phyloP scores from a whole-genome alignment of 2,797 vertebrate genomes.

The Jordanella pulchra region DNA sequence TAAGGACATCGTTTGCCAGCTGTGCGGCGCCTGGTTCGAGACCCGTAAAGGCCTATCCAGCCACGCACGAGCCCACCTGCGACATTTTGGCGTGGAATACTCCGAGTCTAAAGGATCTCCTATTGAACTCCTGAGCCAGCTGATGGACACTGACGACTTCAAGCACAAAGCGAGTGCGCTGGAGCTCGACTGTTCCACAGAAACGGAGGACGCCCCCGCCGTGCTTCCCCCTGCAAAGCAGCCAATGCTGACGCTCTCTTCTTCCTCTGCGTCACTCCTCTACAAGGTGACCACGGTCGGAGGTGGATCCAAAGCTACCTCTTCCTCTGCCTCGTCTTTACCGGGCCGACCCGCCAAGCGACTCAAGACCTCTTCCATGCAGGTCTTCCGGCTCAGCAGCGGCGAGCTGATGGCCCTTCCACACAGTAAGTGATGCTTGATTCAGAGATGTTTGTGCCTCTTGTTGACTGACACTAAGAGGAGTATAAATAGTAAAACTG shows the following conservation, averaged over 20 bases:
- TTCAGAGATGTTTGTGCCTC: too few relatives aligned
- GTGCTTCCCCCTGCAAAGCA: conserved; percentile 59
- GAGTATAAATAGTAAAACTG: too few relatives aligned
- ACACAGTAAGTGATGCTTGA: conserved; percentile 79
- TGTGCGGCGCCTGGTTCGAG: conserved; percentile 95
- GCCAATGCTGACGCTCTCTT: conserved; percentile 64
- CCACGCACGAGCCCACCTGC: conserved; percentile 91
- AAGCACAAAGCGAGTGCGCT: conserved; percentile 83
- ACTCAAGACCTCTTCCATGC: conserved; percentile 81
- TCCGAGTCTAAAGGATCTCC: conserved; percentile 92
- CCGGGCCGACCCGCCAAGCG: conserved; percentile 82
- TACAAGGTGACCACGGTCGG: conserved; percentile 74
- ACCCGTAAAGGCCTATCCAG: conserved; percentile 93
- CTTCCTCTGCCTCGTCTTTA: conserved; percentile 75
- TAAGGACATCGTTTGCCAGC: conserved; percentile 91
- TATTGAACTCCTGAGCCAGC: conserved; percentile 89
- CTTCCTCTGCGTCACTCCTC: conserved; percentile 69
- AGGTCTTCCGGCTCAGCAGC: conserved; percentile 87
- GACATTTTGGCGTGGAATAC: conserved; percentile 92
- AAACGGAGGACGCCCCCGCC: conserved; percentile 57
- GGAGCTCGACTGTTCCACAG: conserved; percentile 72
- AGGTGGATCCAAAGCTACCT: conserved; percentile 78
- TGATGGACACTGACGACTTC: conserved; percentile 89
- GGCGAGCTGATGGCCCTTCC: conserved; percentile 84
- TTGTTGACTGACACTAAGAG: too few relatives aligned